Percentiles rank a stretch among this genome's conserved stretches.
phyloP scores from a whole-genome alignment of 2,113 vertebrate species.

The Eptesicus fuscus region DNA sequence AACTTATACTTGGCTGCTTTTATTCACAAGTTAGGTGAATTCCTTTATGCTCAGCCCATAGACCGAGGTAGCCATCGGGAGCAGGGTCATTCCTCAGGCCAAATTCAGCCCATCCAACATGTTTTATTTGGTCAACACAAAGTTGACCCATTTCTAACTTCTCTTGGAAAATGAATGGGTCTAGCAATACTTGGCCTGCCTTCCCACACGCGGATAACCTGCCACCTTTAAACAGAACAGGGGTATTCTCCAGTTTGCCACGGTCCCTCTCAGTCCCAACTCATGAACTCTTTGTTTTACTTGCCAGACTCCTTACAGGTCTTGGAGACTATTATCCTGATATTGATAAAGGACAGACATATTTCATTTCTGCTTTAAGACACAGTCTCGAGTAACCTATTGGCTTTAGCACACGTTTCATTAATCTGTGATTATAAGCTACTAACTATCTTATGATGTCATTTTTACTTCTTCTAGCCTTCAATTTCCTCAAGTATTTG shows the following conservation, averaged over 20 bases:
- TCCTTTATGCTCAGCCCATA: neutral
- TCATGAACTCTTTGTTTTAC: neutral
- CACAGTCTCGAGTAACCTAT: neutral
- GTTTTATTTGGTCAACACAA: neutral
- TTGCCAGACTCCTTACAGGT: neutral
- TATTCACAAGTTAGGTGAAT: neutral
- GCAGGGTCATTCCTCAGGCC: neutral
- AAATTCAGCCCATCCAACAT: neutral
- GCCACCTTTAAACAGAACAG: neutral
- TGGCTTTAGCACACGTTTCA: neutral
- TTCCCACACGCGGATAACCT: neutral
- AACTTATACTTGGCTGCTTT: neutral
- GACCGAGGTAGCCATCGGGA: neutral
- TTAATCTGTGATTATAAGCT: neutral
- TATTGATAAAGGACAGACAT: neutral
- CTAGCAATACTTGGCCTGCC: neutral
- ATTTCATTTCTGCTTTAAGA: constrained; percentile 18
- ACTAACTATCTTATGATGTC: neutral
- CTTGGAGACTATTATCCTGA: neutral
- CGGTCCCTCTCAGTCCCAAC: neutral
- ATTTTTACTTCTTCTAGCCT: neutral
- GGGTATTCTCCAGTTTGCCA: neutral
- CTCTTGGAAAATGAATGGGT: neutral
- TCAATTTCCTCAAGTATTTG: neutral
- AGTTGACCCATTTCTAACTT: constrained; percentile 1